Evolutionary conservation across 2,888 invertebrate species (phyloP), one percentile per base, ranked within the genome.

Genomic region (Pheosia tremula): DNA sequence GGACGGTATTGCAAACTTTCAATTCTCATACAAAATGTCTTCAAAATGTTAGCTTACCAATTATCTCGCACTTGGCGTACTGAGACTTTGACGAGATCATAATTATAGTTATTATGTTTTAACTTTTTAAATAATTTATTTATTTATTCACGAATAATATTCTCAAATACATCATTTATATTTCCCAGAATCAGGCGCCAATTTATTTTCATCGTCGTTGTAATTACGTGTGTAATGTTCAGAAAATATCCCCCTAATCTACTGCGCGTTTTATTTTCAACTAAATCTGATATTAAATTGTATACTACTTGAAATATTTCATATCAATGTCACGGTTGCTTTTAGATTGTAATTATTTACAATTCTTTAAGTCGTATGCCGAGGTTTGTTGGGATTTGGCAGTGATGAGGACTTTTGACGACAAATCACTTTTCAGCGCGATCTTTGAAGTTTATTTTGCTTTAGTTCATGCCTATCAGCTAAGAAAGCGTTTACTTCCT

Each of bases 261-360:
- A 11, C 11, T 5, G 53, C 37, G 11, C 38, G 6, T 5, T 37
- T 53, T 53, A 24, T 50, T 37, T 37, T 36, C 9, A 37, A 36
- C 52, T 37, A 53, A 53, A 53, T 37, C 37, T 10, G 37, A 53
- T 37, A 24, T 37, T 53, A 37, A 53, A 53, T 50, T 53, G 53
- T 10, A 53, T 36, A 53, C 38, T 37, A 37, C 37, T 10, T 37
- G 9, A 53, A 53, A 53, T 53, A 53, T 53, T 53, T 53, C 53
- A 53, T 53, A 37, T 11, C 37, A 53, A 53, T 53, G 53, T 37
- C 37, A 8, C 24, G 24, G 36, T 38, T 53, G 24, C 10, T 53
- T 53, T 53, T 53, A 37, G 53, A 13, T 13, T 11, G 53, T 10
- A 53, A 24, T 53, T 38, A 53, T 53, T 53, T 50, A 24, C 4